Base-by-base conservation (phyloP, 2,797 vertebrate species). In the Capromys pilorides region DNA sequence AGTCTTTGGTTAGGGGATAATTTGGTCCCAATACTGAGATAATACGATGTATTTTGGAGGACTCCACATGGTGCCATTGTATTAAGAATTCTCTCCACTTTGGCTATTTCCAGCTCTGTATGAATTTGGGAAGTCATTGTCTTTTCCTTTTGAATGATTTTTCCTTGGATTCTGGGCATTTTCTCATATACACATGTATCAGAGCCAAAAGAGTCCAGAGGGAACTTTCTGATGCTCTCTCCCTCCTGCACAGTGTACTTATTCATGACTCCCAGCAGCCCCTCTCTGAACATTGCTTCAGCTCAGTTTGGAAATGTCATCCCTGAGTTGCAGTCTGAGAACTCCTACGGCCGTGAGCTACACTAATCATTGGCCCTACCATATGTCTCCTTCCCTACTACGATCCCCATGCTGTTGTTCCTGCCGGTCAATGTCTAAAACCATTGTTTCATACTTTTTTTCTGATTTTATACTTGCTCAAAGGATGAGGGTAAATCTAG, bases 161-260 rank as follows among this genome's bases (percentile, higher is more conserved):
- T 95, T 78, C 86, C 51, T 26, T 83, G 24, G 36, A 80, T 78
- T 91, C 45, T 88, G 36, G 26, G 31, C 19, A 8, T 64, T 83
- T 64, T 31, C 18, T 66, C 62, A 64, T 2, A 28, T 26, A 75
- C 11, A 51, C 2, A 16, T 9, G 1, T 5, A 14, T 61, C 24
- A 78, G n/a, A 36, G 39, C 28, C 78, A n/a, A 64, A 61, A 62
- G 85, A 61, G n/a, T 75, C n/a, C 45, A 61, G 22, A 24, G 28
- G 3, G 5, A 10, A 61, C 82, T 59, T 21, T 61, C 16, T 28
- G 36, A 69, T 49, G 73, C 66, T 36, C 75, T n/a, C 14, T 79
- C 67, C 66, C 45, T 86, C n/a, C 31, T 82, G 14, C 49, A 4
- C 2, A 2, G 49, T 51, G 26, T 0, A 2, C 6, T 31, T 33